Percentiles rank a stretch among this genome's conserved stretches.
Evolutionary conservation across 2,888 invertebrate species (phyloP).

Genomic region (Heteromurus nitidus): DNA sequence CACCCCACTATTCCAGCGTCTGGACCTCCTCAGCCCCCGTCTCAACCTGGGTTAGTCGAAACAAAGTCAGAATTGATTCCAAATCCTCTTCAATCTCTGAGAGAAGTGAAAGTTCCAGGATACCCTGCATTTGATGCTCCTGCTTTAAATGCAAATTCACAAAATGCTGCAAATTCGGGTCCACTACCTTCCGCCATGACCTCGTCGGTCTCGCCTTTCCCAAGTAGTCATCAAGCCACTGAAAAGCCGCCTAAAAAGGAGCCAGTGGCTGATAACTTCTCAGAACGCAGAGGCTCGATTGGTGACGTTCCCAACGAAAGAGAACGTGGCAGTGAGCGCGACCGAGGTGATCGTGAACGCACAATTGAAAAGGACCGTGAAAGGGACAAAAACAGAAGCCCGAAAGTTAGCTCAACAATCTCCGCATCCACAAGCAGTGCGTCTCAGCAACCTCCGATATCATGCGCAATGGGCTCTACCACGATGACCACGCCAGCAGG

Average conservation of each 20-base stretch:
- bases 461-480: constrained; percentile 67
- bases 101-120: constrained; percentile 83
- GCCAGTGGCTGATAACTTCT: constrained; percentile 28
- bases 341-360: constrained; percentile 42
- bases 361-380: constrained; percentile 53
- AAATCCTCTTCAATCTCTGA: constrained; percentile 86
- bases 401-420: constrained; percentile 60
- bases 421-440: constrained; percentile 41
- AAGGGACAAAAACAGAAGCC: constrained; percentile 62
- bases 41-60: constrained; percentile 49
- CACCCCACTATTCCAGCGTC: constrained; percentile 48
- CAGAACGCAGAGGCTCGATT: constrained; percentile 45
- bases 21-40: constrained; percentile 33
- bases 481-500: constrained; percentile 73
- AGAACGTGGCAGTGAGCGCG: constrained; percentile 41
- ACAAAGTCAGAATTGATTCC: constrained; percentile 74
- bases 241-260: constrained; percentile 59
- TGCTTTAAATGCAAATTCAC: constrained; percentile 61
- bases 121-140: constrained; percentile 75
- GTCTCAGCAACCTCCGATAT: constrained; percentile 58
- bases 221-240: constrained; percentile 41
- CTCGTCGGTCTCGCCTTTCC: constrained; percentile 67
- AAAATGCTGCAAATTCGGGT: constrained; percentile 50
- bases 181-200: constrained; percentile 58
- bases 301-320: constrained; percentile 49